A percentile compares a stretch with the other conserved stretches of the same genome.
These are phyloP conservation scores for Chymomyza caudatula DNA, from an alignment of 2,888 invertebrate species.

Conservation along the genomic window DNA sequence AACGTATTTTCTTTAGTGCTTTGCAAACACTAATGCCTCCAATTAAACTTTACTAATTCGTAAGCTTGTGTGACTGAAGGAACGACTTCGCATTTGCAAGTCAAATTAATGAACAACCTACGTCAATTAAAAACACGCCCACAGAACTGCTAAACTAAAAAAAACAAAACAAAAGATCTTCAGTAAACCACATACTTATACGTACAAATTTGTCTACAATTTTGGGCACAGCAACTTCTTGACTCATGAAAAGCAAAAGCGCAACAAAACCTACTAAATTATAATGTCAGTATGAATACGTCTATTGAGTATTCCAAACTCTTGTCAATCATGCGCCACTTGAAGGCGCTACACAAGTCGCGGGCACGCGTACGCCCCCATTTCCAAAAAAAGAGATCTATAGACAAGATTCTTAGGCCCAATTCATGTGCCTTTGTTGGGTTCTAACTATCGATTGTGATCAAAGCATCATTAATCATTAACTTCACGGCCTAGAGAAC, in stretches of 20 bases:
- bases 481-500: constrained; percentile 47
- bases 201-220: background rate
- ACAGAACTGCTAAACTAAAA: constrained; percentile 15
- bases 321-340: constrained; percentile 26
- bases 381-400: background rate
- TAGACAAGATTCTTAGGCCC: background rate
- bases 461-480: constrained; percentile 50
- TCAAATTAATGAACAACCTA: constrained; percentile 52
- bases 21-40: background rate
- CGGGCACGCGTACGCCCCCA: constrained; percentile 1
- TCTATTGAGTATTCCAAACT: background rate
- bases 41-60: background rate
- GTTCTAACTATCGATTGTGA: constrained; percentile 23
- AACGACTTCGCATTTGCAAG: background rate
- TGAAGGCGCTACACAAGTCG: background rate
- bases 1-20: background rate
- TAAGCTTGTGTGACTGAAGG: background rate
- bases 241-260: background rate
- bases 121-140: constrained; percentile 50
- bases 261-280: background rate
- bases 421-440: background rate
- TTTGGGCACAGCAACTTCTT: background rate
- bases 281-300: background rate
- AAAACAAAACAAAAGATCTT: background rate
- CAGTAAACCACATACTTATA: background rate